Percentiles rank a stretch among this genome's conserved stretches.
Evolutionary conservation across 2,888 invertebrate species (phyloP).

Genomic region (Apamea monoglypha): DNA sequence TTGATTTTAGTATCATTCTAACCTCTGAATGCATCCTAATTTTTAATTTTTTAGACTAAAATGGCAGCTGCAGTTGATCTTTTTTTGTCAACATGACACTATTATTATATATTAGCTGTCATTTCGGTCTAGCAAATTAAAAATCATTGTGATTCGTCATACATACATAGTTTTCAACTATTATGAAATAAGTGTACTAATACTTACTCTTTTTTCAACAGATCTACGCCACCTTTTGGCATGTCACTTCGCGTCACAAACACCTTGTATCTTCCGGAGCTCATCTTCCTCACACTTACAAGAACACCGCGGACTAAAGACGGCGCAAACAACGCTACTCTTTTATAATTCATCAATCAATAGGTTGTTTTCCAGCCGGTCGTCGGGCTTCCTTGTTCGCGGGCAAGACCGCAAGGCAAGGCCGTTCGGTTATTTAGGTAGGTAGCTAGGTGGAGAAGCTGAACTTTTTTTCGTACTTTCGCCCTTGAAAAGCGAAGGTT

Average conservation of each 20-base stretch:
- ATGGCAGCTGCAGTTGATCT: too few relatives aligned
- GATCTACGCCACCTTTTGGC: conserved; percentile 90
- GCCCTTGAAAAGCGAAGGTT: conserved; percentile 86
- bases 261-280: conserved; percentile 87
- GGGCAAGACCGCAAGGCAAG: conserved; percentile 66
- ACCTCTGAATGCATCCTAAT: too few relatives aligned
- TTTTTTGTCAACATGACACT: too few relatives aligned
- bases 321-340: conserved; percentile 58
- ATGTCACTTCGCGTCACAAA: conserved; percentile 92
- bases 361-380: conserved; percentile 59
- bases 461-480: conserved; percentile 71
- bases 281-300: conserved; percentile 78
- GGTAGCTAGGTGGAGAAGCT: conserved; percentile 80
- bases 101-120: too few relatives aligned
- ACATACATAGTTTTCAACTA: not conserved
- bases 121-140: too few relatives aligned
- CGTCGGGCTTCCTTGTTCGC: conserved; percentile 67
- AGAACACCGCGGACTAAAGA: conserved; percentile 70
- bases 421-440: conserved; percentile 76
- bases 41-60: too few relatives aligned
- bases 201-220: conserved; percentile 91
- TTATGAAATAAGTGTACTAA: too few relatives aligned
- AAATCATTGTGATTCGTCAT: too few relatives aligned
- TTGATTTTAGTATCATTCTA: not conserved
- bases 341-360: conserved; percentile 81